phyloP scores from a whole-genome alignment of 2,888 invertebrate genomes.

The Pherbina coryleti region DNA sequence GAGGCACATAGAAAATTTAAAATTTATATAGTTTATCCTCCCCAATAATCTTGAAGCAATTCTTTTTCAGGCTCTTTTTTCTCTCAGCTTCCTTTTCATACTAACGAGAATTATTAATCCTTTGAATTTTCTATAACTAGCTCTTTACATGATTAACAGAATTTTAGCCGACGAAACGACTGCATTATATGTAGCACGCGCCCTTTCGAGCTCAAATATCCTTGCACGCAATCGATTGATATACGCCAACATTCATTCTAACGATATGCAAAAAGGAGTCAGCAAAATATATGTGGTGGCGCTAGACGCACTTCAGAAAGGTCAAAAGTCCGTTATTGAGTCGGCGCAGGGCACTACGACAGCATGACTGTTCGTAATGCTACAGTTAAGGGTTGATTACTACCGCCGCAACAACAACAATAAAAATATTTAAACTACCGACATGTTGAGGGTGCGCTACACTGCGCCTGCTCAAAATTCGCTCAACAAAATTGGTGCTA shows the following conservation, averaged over 20 bases:
- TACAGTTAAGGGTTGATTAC: conserved; percentile 14
- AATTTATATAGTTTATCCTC: no score
- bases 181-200: conserved; percentile 11
- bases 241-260: background rate
- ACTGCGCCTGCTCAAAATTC: conserved; percentile 3
- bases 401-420: background rate
- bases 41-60: no score
- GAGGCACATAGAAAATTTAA: background rate
- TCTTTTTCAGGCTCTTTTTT: no score
- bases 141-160: background rate
- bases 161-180: no score
- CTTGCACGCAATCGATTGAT: background rate
- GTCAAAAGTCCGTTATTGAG: conserved; percentile 21
- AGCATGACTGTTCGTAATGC: background rate
- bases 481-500: background rate
- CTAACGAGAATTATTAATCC: background rate
- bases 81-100: no score
- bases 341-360: background rate
- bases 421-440: background rate
- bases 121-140: background rate
- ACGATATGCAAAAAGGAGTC: background rate
- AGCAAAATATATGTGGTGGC: background rate
- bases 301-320: background rate
- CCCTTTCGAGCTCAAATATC: background rate
- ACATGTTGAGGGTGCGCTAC: conserved; percentile 23